Evolutionary conservation across 2,888 invertebrate genomes (phyloP).

Genomic region (Cylloceria caligata): DNA sequence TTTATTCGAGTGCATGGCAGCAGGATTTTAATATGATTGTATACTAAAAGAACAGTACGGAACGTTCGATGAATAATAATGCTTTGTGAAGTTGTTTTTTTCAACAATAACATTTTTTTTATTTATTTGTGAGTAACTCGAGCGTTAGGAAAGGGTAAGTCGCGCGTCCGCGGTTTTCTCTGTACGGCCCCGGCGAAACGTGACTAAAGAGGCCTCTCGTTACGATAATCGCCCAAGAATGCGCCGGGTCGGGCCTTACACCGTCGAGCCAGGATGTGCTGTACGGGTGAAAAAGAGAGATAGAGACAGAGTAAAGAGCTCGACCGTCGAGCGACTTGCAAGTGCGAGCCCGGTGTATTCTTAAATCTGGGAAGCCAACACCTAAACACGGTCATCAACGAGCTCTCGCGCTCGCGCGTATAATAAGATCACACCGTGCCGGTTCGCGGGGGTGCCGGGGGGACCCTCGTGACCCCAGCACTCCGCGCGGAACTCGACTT

Average conservation of each 20-base stretch:
- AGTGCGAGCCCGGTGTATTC: constrained; percentile 68
- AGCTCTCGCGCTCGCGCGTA: constrained; percentile 70
- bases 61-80: no score
- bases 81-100: no score
- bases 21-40: no score
- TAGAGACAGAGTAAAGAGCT: not conserved
- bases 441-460: constrained; percentile 62
- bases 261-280: constrained; percentile 22
- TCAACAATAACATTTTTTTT: not conserved
- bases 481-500: constrained; percentile 14
- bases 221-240: constrained; percentile 78
- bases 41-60: no score
- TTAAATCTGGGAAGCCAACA: constrained; percentile 82
- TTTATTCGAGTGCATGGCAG: no score
- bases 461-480: constrained; percentile 68
- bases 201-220: constrained; percentile 81
- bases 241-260: constrained; percentile 31
- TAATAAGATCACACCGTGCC: constrained; percentile 79
- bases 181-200: constrained; percentile 65
- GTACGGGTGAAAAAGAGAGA: not conserved
- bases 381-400: constrained; percentile 83
- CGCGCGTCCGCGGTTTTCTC: constrained; percentile 7
- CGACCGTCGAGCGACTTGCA: constrained; percentile 15
- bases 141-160: not conserved
- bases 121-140: not conserved